These are phyloP conservation scores for Auanema sp. DNA, from an alignment of 2,888 invertebrate genomes.

Conservation along the genomic window DNA sequence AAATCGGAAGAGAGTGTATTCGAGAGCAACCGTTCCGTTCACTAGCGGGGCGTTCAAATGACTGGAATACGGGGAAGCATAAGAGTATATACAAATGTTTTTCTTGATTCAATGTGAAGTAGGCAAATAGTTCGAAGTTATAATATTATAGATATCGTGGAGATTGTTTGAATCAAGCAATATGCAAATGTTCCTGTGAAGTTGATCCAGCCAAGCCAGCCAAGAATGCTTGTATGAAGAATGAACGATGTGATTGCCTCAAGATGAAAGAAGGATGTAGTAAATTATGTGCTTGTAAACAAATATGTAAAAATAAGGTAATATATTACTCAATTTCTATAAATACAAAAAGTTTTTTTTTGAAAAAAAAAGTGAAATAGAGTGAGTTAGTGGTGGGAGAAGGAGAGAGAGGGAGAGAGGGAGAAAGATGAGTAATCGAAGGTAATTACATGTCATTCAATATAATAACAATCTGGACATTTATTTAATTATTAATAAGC, in stretches of 20 bases:
- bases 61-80: too few relatives aligned
- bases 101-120: neutral
- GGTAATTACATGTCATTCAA: too few relatives aligned
- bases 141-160: slow-evolving; percentile 58
- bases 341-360: too few relatives aligned
- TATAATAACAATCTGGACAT: too few relatives aligned
- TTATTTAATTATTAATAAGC: too few relatives aligned
- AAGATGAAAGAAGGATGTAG: slow-evolving; percentile 63
- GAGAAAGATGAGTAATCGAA: too few relatives aligned
- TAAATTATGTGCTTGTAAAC: slow-evolving; percentile 63
- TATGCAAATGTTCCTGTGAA: slow-evolving; percentile 64
- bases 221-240: slow-evolving; percentile 62
- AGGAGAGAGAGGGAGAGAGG: neutral
- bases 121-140: slow-evolving; percentile 3
- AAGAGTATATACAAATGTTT: too few relatives aligned
- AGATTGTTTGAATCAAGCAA: slow-evolving; percentile 64
- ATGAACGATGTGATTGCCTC: slow-evolving; percentile 63
- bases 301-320: slow-evolving; percentile 63
- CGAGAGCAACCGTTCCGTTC: too few relatives aligned
- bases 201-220: slow-evolving; percentile 63
- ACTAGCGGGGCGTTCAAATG: too few relatives aligned
- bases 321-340: neutral
- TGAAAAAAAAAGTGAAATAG: too few relatives aligned
- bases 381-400: too few relatives aligned
- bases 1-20: too few relatives aligned